Conservation (phyloP, 2,113 vertebrate genomes). For the Campylomormyrus numenius region DNA sequence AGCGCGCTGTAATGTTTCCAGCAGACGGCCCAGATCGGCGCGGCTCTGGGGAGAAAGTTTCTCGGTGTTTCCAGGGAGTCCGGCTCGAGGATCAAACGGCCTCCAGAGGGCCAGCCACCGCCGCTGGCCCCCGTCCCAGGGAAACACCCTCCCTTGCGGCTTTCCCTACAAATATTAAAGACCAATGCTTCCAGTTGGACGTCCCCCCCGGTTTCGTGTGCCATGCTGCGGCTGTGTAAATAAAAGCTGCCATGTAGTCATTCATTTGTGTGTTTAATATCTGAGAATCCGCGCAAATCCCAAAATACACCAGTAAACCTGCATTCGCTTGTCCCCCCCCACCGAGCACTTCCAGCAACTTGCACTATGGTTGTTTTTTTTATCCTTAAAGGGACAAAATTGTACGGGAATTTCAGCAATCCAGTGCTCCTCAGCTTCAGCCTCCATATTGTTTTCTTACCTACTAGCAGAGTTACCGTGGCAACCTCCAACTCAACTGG, state of each 20-base stretch:
- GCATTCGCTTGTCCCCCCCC: slow-evolving; percentile 29
- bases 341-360: background rate
- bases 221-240: slow-evolving; percentile 55
- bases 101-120: slow-evolving; percentile 50
- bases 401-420: background rate
- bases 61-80: slow-evolving; percentile 57
- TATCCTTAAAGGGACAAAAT: background rate
- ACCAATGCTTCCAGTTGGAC: slow-evolving; percentile 56
- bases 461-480: background rate
- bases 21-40: slow-evolving; percentile 32
- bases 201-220: slow-evolving; percentile 50
- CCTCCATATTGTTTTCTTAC: background rate
- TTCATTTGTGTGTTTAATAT: slow-evolving; percentile 53
- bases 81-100: slow-evolving; percentile 54
- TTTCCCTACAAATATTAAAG: slow-evolving; percentile 74
- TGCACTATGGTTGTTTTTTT: background rate
- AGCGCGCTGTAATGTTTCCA: slow-evolving; percentile 39
- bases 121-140: slow-evolving; percentile 52
- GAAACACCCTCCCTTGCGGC: slow-evolving; percentile 68
- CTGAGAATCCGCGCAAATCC: slow-evolving; percentile 41
- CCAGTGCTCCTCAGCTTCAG: background rate
- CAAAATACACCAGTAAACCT: slow-evolving; percentile 38
- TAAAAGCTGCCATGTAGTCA: slow-evolving; percentile 39
- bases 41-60: slow-evolving; percentile 23
- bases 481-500: background rate